Conservation (phyloP, 2,797 vertebrate genomes). For the Zalophus californianus region DNA sequence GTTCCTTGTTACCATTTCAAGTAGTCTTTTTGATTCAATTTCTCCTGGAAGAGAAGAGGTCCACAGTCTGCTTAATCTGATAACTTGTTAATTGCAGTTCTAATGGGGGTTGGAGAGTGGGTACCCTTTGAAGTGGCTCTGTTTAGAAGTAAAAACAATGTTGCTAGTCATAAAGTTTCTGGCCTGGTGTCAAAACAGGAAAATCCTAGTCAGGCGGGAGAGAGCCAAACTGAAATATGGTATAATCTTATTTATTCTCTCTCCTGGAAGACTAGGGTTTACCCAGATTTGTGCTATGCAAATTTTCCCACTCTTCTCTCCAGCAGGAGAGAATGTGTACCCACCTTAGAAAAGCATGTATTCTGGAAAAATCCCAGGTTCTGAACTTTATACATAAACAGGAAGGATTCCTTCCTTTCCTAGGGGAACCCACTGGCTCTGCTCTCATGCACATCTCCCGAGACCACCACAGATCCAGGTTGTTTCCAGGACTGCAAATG, state of each 20-base stretch:
- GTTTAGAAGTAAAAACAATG: constrained; percentile 69
- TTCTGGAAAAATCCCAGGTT: constrained; percentile 49
- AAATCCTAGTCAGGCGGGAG: neutral
- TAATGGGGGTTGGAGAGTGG: neutral
- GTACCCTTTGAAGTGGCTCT: constrained; percentile 52
- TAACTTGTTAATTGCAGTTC: constrained; percentile 67
- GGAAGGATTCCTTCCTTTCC: constrained; percentile 39
- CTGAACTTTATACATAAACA: constrained; percentile 63
- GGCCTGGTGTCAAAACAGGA: constrained; percentile 45
- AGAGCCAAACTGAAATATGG: constrained; percentile 36
- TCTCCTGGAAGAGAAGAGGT: constrained; percentile 39
- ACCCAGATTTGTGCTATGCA: neutral
- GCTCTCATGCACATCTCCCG: neutral
- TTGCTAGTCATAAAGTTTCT: constrained; percentile 62
- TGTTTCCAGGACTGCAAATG: neutral
- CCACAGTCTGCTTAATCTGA: constrained; percentile 60
- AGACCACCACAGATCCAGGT: neutral
- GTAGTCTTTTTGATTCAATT: constrained; percentile 65
- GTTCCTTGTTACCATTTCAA: constrained; percentile 55
- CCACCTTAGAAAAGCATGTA: constrained; percentile 7
- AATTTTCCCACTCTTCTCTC: constrained; percentile 26
- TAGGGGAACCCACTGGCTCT: constrained; percentile 38
- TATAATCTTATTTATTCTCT: constrained; percentile 2
- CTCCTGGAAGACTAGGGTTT: neutral
- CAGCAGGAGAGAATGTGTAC: constrained; percentile 4